Evolutionary conservation across 2,888 invertebrate species (phyloP), one percentile per base, ranked within the genome.

Genomic region (Carcina quercana): DNA sequence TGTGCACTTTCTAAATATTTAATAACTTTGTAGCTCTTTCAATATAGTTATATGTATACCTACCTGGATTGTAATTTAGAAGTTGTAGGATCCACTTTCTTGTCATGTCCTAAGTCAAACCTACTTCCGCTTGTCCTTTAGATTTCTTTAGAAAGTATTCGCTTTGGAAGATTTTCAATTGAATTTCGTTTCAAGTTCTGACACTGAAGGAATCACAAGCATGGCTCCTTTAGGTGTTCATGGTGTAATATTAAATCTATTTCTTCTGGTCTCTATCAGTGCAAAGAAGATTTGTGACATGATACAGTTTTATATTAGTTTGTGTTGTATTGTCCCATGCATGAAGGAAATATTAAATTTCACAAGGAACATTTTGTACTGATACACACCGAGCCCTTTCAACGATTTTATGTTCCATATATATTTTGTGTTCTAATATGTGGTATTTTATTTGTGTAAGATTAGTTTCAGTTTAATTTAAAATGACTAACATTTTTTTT

Each of bases 291-390:
- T 34, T 33, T 28, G 24, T 27, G 28, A 25, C 31, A 24, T 25
- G 25, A 11, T 39, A 44, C 41, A 32, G 39, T 19, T 42, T 43
- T 45, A 47, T 55, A 47, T 59, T 64, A 63, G 46, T 74, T 58
- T 68, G 64, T 76, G 71, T 80, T 76, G 79, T 79, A 71, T 74
- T 69, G 78, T 82, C 80, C 75, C 55, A 55, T 57, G 42, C 42
- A 50, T 44, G 34, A 35, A 34, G 32, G 20, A 46, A 55, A 60
- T 58, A 62, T 58, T 57, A 60, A 62, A 56, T 60, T 58, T 53
- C 56, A 63, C 69, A 66, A 63, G 60, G 59, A 66, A 48, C 7
- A 11, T 53, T 60, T 53, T 43, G 47, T 53, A 56, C 53, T 60
- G 58, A 47, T 64, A 60, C 61, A 61, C 65, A 60, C 66, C 71